Evolutionary conservation across 2,113 vertebrate genomes (phyloP).

Genomic region (Rhinogobius similis): DNA sequence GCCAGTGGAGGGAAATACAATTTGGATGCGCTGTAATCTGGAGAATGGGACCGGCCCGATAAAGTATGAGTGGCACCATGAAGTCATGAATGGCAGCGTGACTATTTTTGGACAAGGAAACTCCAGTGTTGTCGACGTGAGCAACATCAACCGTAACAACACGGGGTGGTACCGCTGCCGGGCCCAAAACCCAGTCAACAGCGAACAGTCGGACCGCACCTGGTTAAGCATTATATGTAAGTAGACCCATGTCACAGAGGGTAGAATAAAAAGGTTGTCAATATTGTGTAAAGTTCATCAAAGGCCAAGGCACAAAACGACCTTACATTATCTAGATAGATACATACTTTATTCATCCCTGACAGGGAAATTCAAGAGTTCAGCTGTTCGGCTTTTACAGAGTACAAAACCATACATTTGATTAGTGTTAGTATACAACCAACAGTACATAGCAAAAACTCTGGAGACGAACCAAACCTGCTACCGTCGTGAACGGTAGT

Average conservation of each 20-base stretch:
- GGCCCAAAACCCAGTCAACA: conserved; percentile 82
- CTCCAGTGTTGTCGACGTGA: conserved; percentile 68
- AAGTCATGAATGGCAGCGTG: conserved; percentile 46
- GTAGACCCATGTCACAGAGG: conserved; percentile 48
- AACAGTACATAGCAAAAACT: too few relatives aligned
- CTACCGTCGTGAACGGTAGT: too few relatives aligned
- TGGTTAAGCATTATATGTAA: conserved; percentile 88
- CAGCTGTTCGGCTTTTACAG: too few relatives aligned
- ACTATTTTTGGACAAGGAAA: conserved; percentile 59
- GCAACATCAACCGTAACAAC: conserved; percentile 78
- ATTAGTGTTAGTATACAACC: too few relatives aligned
- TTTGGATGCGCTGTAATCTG: conserved; percentile 80
- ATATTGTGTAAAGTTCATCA: neutral
- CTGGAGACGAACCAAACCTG: too few relatives aligned
- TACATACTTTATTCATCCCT: too few relatives aligned
- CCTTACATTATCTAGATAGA: too few relatives aligned
- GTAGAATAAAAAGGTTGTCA: neutral
- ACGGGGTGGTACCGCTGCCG: conserved; percentile 86
- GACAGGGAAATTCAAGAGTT: too few relatives aligned
- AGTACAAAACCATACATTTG: too few relatives aligned
- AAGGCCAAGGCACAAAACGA: neutral
- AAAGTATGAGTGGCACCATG: conserved; percentile 82
- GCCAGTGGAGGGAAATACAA: conserved; percentile 74
- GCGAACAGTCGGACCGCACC: conserved; percentile 75
- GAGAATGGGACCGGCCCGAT: conserved; percentile 84